These are phyloP conservation scores for Centropus bengalensis DNA, from an alignment of 2,113 vertebrate species.

Conservation along the genomic window DNA sequence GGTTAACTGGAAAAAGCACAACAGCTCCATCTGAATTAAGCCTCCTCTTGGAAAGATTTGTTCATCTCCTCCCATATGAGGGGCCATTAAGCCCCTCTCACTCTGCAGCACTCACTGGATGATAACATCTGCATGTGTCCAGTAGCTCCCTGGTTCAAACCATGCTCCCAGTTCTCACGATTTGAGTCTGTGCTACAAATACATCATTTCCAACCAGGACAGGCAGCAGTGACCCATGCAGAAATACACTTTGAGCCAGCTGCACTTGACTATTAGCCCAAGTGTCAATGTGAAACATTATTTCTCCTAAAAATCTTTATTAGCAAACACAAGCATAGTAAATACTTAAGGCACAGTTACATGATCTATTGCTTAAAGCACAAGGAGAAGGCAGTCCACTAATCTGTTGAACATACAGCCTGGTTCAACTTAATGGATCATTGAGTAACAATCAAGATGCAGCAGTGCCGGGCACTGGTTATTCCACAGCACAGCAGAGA, in stretches of 20 bases:
- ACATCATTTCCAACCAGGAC: background rate
- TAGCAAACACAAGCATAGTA: background rate
- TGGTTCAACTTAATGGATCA: background rate
- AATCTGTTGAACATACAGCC: background rate
- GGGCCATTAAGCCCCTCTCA: background rate
- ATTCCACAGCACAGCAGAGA: background rate
- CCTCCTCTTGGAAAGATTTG: background rate
- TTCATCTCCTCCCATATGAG: background rate
- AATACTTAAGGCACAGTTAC: background rate
- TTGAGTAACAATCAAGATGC: background rate
- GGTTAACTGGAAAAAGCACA: background rate
- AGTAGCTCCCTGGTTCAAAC: background rate
- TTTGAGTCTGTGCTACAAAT: background rate
- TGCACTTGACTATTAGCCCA: background rate
- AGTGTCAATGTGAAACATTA: background rate
- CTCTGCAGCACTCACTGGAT: background rate
- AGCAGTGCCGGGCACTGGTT: background rate
- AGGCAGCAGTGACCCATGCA: background rate
- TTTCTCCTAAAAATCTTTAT: background rate
- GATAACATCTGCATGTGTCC: background rate
- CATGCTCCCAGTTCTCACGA: accelerated
- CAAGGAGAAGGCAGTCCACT: background rate
- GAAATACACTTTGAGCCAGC: background rate
- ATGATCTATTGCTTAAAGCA: background rate
- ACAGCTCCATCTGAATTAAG: background rate